Base-by-base conservation (phyloP, 2,113 vertebrate species). In the Balaeniceps rex region DNA sequence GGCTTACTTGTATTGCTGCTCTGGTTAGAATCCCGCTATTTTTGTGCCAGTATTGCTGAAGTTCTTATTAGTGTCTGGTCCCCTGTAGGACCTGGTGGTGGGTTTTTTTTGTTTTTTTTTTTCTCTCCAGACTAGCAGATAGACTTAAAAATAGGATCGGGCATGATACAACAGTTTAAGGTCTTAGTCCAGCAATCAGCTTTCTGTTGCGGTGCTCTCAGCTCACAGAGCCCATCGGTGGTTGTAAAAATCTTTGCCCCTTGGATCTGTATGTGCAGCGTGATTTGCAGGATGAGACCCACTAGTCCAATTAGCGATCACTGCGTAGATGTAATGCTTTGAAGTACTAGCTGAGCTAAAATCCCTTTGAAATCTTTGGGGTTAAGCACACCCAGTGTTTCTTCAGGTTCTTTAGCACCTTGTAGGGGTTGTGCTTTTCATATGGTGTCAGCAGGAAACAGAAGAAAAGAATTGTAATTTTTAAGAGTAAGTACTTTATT, bases 1-100 rank as follows among this genome's bases (percentile, higher is more conserved):
- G 28, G 10, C 24, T 65, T 87, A 31, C 18, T 57, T 68, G 46
- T 55, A n/a, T 86, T 77, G 19, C 36, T 47, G 23, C n/a, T 77
- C 22, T 21, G 12, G 9, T 78, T 71, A 55, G 40, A 87, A 17
- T 10, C 8, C 11, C 0, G 0, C 14, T 81, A 7, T 2, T 75
- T 88, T 79, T 71, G 5, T 77, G 31, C 19, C 38, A 60, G 49
- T 74, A 7, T 42, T 75, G n/a, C 54, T 64, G 18, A 71, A 81
- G 60, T 60, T 84, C 55, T 58, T 51, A 19, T 7, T 71, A n/a
- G 29, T 4, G 2, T 23, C 15, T 82, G 15, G 19, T 70, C 21
- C 22, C 29, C 8, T 66, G 36, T 44, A 78, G 36, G 26, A 78
- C 11, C 22, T 78, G 25, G 4, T 55, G 9, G 7, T 58, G 25